Evolutionary conservation across 2,113 vertebrate genomes (phyloP).

Genomic region (Triplophysa rosa): DNA sequence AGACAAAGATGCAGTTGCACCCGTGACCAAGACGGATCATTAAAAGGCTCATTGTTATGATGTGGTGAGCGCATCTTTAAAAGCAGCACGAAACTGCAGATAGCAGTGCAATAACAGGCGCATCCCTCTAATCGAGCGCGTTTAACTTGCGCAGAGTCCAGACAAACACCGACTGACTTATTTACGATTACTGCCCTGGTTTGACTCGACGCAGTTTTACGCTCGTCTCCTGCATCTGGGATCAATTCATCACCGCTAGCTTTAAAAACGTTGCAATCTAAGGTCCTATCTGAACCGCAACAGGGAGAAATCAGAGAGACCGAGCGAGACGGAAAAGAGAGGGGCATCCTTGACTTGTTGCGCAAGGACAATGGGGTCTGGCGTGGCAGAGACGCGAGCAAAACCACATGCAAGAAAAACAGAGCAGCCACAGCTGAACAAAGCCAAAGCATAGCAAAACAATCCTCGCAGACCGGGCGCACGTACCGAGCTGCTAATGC

Average conservation of each 20-base stretch:
- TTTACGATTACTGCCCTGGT: neutral
- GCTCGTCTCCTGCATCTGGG: constrained; percentile 5
- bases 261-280: constrained; percentile 29
- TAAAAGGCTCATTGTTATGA: constrained; percentile 8
- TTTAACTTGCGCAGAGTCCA: constrained; percentile 21
- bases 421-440: constrained; percentile 46
- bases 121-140: constrained; percentile 46
- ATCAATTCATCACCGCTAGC: neutral
- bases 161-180: constrained; percentile 2
- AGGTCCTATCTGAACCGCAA: constrained; percentile 5
- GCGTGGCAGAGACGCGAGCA: constrained; percentile 1
- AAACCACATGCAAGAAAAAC: constrained; percentile 56
- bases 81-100: constrained; percentile 20
- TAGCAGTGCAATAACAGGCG: constrained; percentile 27
- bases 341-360: constrained; percentile 37
- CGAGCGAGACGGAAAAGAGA: neutral
- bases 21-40: neutral
- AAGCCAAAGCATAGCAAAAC: constrained; percentile 48
- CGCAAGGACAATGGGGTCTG: constrained; percentile 31
- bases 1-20: neutral
- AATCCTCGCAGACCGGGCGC: constrained; percentile 25
- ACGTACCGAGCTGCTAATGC: constrained; percentile 29
- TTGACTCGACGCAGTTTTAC: neutral
- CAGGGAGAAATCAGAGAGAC: neutral
- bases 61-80: constrained; percentile 6